Evolutionary conservation across 2,113 vertebrate genomes (phyloP).

Genomic region (Athene noctua): DNA sequence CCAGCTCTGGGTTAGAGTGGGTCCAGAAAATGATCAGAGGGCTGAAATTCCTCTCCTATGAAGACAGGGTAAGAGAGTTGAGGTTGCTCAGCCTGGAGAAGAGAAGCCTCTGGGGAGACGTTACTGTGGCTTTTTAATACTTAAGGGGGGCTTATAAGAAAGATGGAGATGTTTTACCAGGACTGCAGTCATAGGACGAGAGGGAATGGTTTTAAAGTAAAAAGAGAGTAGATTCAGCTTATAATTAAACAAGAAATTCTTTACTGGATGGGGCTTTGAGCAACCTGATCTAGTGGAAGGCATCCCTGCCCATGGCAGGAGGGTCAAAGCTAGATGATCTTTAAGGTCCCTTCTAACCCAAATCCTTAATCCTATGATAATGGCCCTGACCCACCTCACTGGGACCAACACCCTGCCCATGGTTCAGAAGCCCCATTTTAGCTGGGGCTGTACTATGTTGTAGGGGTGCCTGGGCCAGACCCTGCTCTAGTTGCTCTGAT

Average conservation of each 20-base stretch:
- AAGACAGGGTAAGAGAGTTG: neutral
- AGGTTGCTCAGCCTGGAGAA: neutral
- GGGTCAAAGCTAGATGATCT: neutral
- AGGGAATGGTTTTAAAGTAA: neutral
- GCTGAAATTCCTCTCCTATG: neutral
- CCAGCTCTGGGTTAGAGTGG: neutral
- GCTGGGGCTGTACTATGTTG: neutral
- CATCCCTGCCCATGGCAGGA: neutral
- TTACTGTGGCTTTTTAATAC: neutral
- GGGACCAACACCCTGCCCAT: neutral
- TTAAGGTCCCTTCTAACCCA: neutral
- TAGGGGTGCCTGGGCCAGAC: neutral
- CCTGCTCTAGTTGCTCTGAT: neutral
- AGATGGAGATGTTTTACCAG: neutral
- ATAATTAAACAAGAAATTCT: neutral
- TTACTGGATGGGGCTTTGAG: neutral
- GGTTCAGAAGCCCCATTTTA: neutral
- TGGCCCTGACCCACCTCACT: neutral
- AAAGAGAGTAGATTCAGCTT: neutral
- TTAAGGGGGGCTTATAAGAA: neutral
- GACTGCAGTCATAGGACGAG: neutral
- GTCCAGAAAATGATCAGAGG: neutral
- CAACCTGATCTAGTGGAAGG: neutral
- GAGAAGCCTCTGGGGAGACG: neutral
- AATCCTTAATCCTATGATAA: neutral